A percentile compares a stretch with the other conserved stretches of the same genome.
phyloP scores from a whole-genome alignment of 2,888 invertebrate genomes.

The Ochropleura leucogaster region DNA sequence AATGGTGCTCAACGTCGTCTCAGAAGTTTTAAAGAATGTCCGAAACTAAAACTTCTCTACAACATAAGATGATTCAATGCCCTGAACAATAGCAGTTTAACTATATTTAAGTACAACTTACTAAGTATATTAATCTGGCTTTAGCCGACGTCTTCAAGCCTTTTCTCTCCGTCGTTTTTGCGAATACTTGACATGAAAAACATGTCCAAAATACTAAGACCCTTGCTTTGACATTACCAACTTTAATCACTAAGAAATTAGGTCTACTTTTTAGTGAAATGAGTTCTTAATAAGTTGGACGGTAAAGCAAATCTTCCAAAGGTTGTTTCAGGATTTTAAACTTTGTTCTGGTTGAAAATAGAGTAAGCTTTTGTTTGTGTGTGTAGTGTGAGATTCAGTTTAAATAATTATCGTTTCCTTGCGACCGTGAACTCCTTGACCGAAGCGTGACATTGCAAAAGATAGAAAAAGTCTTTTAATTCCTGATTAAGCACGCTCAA shows the following conservation, averaged over 20 bases:
- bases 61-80: conserved; percentile 59
- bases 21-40: background rate
- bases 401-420: conserved; percentile 31
- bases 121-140: conserved; percentile 61
- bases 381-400: conserved; percentile 23
- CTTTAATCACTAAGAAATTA: background rate
- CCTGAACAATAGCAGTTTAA: conserved; percentile 57
- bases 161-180: conserved; percentile 53
- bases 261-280: background rate
- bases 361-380: conserved; percentile 12
- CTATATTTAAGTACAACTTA: conserved; percentile 27
- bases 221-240: background rate
- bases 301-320: background rate
- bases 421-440: conserved; percentile 62
- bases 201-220: conserved; percentile 31
- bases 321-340: background rate
- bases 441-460: conserved; percentile 58
- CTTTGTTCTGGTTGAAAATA: accelerated
- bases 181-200: conserved; percentile 42
- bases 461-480: conserved; percentile 44
- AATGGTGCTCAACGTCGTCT: too few relatives aligned
- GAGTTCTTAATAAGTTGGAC: conserved; percentile 10
- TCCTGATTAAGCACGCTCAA: conserved; percentile 51
- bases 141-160: conserved; percentile 37
- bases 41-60: background rate